Percentiles rank a stretch among this genome's conserved stretches.
phyloP scores from a whole-genome alignment of 2,113 vertebrate genomes.

The Triplophysa siluroides region DNA sequence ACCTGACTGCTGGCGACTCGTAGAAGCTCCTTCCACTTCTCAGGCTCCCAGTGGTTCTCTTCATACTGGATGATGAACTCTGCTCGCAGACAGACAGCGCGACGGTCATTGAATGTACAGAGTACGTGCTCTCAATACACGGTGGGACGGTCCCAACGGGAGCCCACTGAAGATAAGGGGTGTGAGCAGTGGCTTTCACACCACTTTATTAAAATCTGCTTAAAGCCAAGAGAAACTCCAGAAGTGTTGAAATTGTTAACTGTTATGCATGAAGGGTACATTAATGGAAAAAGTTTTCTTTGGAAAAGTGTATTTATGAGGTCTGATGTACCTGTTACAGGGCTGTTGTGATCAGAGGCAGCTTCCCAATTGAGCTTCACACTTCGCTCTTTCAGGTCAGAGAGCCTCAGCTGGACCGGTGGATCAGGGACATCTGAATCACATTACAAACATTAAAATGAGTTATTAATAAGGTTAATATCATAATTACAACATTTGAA shows the following conservation, averaged over 20 bases:
- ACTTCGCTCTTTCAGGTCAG: constrained; percentile 75
- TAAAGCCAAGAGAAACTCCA: background rate
- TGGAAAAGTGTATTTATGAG: background rate
- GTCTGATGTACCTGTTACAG: constrained; percentile 79
- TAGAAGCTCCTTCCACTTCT: constrained; percentile 81
- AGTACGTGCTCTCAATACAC: background rate
- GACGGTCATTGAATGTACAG: constrained; percentile 32
- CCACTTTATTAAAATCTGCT: background rate
- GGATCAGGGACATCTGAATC: constrained; percentile 85
- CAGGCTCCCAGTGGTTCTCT: constrained; percentile 81
- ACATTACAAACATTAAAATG: background rate
- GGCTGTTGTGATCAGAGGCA: constrained; percentile 83
- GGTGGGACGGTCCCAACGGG: background rate
- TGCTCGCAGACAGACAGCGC: constrained; percentile 58
- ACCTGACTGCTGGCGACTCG: constrained; percentile 75
- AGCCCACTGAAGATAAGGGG: constrained; percentile 17
- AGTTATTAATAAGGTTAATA: background rate
- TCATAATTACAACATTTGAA: background rate
- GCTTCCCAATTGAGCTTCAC: constrained; percentile 82
- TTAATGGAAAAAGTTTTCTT: background rate
- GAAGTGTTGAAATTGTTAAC: background rate
- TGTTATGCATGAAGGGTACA: background rate
- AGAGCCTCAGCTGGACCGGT: constrained; percentile 76
- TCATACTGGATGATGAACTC: constrained; percentile 91
- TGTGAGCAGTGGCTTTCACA: background rate